phyloP scores from a whole-genome alignment of 2,113 vertebrate genomes.

The Hippocampus zosterae region DNA sequence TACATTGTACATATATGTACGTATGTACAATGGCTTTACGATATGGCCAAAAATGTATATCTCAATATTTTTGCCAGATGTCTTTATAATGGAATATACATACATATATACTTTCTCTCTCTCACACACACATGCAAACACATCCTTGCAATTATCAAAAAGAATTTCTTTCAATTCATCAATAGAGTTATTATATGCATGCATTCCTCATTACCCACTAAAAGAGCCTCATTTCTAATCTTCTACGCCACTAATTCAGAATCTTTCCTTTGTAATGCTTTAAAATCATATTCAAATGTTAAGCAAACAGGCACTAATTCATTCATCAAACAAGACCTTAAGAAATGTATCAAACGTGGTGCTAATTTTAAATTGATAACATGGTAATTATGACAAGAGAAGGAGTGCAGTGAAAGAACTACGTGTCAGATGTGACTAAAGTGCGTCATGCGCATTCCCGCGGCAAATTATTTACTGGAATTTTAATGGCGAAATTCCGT shows the following conservation, averaged over 20 bases:
- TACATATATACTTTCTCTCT: no score
- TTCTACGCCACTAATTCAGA: background rate
- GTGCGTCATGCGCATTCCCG: conserved; percentile 1
- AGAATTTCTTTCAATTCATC: background rate
- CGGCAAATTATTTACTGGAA: conserved; percentile 17
- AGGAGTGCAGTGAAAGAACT: conserved; percentile 4
- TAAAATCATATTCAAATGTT: background rate
- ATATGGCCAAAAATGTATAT: no score
- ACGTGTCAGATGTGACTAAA: conserved; percentile 25
- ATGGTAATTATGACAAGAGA: conserved; percentile 5
- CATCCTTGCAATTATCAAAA: background rate
- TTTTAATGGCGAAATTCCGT: conserved; percentile 19
- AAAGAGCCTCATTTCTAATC: background rate
- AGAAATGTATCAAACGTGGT: background rate
- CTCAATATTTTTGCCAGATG: no score
- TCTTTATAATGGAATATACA: no score
- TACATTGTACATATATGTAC: no score
- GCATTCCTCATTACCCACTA: background rate
- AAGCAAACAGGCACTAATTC: background rate
- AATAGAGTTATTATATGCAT: background rate
- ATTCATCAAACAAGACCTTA: background rate
- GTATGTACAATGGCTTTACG: no score
- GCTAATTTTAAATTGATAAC: conserved; percentile 43
- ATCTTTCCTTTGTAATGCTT: background rate
- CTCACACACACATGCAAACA: no score